These are phyloP conservation scores for Ganaspis brasiliensis DNA, from an alignment of 2,888 invertebrate genomes.

Conservation along the genomic window DNA sequence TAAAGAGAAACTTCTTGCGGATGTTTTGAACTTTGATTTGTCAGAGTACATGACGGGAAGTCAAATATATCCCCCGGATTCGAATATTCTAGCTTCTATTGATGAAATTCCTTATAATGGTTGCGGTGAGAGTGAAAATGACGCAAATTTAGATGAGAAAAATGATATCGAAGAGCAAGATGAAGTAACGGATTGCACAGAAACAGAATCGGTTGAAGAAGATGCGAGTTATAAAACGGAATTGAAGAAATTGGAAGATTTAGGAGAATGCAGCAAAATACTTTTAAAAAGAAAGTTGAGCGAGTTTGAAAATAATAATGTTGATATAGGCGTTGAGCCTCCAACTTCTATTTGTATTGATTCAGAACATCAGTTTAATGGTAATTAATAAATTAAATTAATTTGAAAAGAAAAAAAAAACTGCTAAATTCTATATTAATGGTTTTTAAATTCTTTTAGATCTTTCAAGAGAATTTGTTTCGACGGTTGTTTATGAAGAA, in stretches of 20 bases:
- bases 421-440: too few relatives aligned
- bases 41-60: conserved; percentile 74
- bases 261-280: conserved; percentile 74
- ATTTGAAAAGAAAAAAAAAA: background rate
- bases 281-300: conserved; percentile 65
- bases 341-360: conserved; percentile 59
- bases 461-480: conserved; percentile 73
- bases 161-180: conserved; percentile 31
- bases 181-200: conserved; percentile 56
- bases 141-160: background rate
- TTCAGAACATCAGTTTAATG: conserved; percentile 71
- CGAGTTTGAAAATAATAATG: conserved; percentile 50
- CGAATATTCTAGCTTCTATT: conserved; percentile 62
- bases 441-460: conserved; percentile 65
- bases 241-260: conserved; percentile 71
- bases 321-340: conserved; percentile 58
- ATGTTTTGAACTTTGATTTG: conserved; percentile 85
- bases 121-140: conserved; percentile 52
- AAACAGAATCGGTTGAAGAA: conserved; percentile 71
- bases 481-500: conserved; percentile 69
- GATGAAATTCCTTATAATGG: conserved; percentile 64
- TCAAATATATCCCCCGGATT: conserved; percentile 60
- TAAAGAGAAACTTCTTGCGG: conserved; percentile 88
- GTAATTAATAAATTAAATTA: conserved; percentile 51
- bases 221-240: conserved; percentile 75